phyloP scores from a whole-genome alignment of 53 echinoderm and acorn worm genomes.

The Stichopus horrens region DNA sequence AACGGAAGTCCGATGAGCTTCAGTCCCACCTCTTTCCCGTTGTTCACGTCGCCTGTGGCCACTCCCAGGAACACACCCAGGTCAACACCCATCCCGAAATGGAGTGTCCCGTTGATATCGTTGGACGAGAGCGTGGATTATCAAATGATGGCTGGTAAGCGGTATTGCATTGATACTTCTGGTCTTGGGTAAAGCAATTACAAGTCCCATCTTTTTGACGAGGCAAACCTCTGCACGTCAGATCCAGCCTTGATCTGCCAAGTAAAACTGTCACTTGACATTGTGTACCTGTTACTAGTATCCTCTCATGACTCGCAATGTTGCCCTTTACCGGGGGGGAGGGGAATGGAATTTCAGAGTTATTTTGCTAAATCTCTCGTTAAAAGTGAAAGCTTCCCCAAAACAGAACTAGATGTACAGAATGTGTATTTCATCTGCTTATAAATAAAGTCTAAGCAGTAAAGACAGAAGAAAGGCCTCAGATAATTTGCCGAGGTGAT shows the following conservation, averaged over 20 bases:
- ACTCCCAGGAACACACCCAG: slow-evolving; percentile 95
- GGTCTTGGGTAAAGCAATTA: not conserved
- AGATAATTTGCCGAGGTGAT: too few species aligned
- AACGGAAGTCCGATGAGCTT: slow-evolving; percentile 93
- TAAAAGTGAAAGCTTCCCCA: too few species aligned
- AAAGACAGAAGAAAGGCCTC: too few species aligned
- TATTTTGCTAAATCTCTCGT: too few species aligned
- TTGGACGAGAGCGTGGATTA: slow-evolving; percentile 94
- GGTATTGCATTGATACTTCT: not conserved
- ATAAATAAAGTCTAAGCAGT: too few species aligned
- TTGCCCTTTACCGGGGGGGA: not conserved
- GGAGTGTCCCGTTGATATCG: slow-evolving; percentile 96
- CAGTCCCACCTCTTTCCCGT: slow-evolving; percentile 91
- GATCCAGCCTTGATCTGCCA: too few species aligned
- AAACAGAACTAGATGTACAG: too few species aligned
- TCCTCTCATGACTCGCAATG: not conserved
- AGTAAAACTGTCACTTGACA: too few species aligned
- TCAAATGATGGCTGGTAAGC: slow-evolving; percentile 92
- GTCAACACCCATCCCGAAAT: slow-evolving; percentile 96
- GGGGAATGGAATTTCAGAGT: too few species aligned
- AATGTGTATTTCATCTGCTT: too few species aligned
- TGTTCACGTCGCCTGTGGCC: slow-evolving; percentile 96
- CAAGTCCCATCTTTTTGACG: not conserved
- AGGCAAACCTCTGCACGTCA: too few species aligned
- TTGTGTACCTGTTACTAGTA: too few species aligned